Percentiles rank a stretch among this genome's conserved stretches.
These are phyloP conservation scores for Augochlora pura DNA, from an alignment of 1,140 invertebrate species.

Conservation along the genomic window DNA sequence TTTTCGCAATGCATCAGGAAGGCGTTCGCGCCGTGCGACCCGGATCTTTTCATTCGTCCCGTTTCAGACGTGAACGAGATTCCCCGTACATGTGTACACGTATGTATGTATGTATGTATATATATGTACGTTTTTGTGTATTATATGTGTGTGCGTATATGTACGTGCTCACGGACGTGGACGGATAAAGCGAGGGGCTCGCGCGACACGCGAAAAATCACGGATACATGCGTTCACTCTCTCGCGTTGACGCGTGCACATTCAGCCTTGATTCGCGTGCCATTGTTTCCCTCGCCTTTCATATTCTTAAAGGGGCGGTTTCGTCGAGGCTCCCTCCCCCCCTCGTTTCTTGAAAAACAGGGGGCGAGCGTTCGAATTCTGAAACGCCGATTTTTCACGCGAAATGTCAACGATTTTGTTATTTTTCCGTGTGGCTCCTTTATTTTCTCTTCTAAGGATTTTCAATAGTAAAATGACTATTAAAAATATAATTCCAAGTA, in stretches of 20 bases:
- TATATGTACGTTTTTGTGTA: too few species aligned
- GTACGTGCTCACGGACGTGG: slow-evolving; percentile 25
- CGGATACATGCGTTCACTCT: neutral
- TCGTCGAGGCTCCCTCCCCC: too few species aligned
- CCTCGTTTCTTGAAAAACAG: too few species aligned
- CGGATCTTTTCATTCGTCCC: slow-evolving; percentile 56
- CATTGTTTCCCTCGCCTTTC: neutral
- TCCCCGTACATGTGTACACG: neutral
- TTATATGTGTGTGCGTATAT: neutral
- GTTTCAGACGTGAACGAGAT: slow-evolving; percentile 37
- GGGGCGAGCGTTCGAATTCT: too few species aligned
- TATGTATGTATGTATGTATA: too few species aligned
- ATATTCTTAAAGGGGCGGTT: too few species aligned
- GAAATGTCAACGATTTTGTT: too few species aligned
- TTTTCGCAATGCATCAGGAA: slow-evolving; percentile 40
- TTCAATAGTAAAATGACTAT: too few species aligned
- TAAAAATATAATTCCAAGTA: too few species aligned
- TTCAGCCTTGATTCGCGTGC: neutral
- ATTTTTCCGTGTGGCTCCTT: too few species aligned
- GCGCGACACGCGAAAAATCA: slow-evolving; percentile 40
- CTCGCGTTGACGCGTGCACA: neutral
- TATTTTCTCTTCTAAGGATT: too few species aligned
- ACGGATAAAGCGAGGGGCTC: slow-evolving; percentile 29
- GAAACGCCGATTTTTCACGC: too few species aligned
- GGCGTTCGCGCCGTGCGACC: slow-evolving; percentile 50